Evolutionary conservation across 2,797 vertebrate species (phyloP).

Genomic region (Balearica regulorum): DNA sequence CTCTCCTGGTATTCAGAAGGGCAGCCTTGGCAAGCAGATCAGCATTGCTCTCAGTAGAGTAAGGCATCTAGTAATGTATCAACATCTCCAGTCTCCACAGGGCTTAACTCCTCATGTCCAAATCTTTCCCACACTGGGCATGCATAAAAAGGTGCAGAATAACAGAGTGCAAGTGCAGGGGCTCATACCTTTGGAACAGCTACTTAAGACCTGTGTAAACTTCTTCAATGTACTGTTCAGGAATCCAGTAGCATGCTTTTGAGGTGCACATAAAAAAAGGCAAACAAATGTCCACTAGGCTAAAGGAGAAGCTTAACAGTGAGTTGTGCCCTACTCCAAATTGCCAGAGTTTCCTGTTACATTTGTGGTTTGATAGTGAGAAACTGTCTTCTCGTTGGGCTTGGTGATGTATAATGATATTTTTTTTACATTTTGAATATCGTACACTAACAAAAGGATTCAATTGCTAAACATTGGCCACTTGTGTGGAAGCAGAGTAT

Average conservation of each 20-base stretch:
- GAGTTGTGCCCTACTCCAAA: neutral
- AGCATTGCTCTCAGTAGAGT: neutral
- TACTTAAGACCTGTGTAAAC: neutral
- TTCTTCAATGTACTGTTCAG: neutral
- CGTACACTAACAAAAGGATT: neutral
- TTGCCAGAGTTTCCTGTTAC: neutral
- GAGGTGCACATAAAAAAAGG: neutral
- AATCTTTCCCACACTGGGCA: fast-evolving
- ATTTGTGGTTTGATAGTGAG: neutral
- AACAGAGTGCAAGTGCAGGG: neutral
- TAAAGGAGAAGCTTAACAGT: neutral
- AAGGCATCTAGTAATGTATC: neutral
- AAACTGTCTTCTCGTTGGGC: neutral
- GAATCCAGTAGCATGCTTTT: neutral
- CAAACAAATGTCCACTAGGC: neutral
- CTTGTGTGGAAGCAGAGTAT: neutral
- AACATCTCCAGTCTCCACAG: neutral
- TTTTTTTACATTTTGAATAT: neutral
- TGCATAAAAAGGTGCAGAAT: neutral
- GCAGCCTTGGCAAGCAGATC: neutral
- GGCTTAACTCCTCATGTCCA: neutral
- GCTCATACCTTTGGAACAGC: neutral
- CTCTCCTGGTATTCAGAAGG: neutral
- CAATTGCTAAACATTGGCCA: fast-evolving
- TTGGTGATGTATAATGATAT: neutral